Percentiles rank a stretch among this genome's conserved stretches.
Evolutionary conservation across 2,888 invertebrate species (phyloP).

Genomic region (Sinohyriopsis cumingii): DNA sequence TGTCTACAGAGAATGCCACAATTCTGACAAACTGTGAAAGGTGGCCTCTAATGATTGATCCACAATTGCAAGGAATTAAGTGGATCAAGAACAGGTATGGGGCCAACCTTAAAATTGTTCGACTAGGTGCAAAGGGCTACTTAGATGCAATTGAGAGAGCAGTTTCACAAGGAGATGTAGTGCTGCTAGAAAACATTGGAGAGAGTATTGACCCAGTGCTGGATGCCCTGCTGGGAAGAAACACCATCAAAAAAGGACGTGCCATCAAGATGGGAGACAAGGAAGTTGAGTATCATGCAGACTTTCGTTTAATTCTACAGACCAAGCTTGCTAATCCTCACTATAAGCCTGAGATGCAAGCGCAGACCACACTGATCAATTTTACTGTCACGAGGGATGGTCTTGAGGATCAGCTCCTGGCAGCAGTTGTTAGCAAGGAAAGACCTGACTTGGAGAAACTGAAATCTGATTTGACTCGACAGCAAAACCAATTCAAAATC

Average conservation of each 20-base stretch:
- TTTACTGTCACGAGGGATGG: slow-evolving; percentile 97
- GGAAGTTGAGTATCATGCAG: slow-evolving; percentile 93
- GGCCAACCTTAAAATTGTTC: slow-evolving; percentile 81
- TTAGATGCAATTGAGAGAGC: slow-evolving; percentile 86
- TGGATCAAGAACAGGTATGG: slow-evolving; percentile 97
- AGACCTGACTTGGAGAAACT: slow-evolving; percentile 94
- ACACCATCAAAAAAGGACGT: slow-evolving; percentile 92
- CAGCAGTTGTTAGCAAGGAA: slow-evolving; percentile 98
- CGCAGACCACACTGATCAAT: slow-evolving; percentile 95
- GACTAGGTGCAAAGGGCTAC: slow-evolving; percentile 94
- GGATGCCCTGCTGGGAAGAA: slow-evolving; percentile 92
- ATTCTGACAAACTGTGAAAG: slow-evolving; percentile 93
- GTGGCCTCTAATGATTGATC: slow-evolving; percentile 98
- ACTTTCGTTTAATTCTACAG: slow-evolving; percentile 90
- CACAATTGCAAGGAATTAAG: slow-evolving; percentile 89
- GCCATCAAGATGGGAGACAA: slow-evolving; percentile 97
- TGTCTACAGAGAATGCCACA: slow-evolving; percentile 98
- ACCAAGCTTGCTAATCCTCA: slow-evolving; percentile 97
- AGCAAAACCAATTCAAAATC: slow-evolving; percentile 97
- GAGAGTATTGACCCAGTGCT: slow-evolving; percentile 94
- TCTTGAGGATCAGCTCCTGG: slow-evolving; percentile 93
- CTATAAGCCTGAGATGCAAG: slow-evolving; percentile 98
- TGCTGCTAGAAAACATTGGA: slow-evolving; percentile 92
- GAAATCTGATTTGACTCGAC: slow-evolving; percentile 94
- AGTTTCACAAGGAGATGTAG: slow-evolving; percentile 86